Evolutionary conservation across 1,140 invertebrate genomes (phyloP).

Genomic region (Brachionus koreanus): DNA sequence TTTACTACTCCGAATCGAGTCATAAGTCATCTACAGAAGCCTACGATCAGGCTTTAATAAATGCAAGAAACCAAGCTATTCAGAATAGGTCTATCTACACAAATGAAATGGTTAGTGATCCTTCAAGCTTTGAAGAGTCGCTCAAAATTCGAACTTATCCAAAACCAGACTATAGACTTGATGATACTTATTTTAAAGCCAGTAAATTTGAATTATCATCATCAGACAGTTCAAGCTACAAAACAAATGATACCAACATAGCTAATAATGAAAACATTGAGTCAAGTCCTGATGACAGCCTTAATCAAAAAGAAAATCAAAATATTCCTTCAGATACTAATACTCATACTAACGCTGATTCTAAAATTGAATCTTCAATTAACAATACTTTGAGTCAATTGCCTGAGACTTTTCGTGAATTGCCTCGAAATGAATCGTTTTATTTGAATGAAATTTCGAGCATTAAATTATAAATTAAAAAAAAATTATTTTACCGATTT

Average conservation of each 20-base stretch:
- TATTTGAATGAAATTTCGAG: constrained; percentile 43
- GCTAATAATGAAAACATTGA: background rate
- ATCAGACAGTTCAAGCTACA: background rate
- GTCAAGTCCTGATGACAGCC: background rate
- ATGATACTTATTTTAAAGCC: constrained; percentile 7
- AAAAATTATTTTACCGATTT: constrained; percentile 13
- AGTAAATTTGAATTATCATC: constrained; percentile 22
- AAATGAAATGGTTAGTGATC: background rate
- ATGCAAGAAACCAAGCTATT: constrained; percentile 16
- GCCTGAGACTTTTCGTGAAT: background rate
- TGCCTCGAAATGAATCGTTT: constrained; percentile 43
- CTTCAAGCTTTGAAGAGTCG: background rate
- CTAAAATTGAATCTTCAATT: background rate
- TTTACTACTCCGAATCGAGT: constrained; percentile 27
- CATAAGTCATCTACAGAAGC: constrained; percentile 20
- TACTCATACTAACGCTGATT: background rate
- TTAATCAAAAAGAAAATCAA: background rate
- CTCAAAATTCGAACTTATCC: background rate
- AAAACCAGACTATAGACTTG: background rate
- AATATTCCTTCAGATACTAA: background rate
- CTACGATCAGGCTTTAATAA: constrained; percentile 29
- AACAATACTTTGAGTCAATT: constrained; percentile 9
- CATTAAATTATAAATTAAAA: constrained; percentile 11
- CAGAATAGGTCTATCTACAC: background rate
- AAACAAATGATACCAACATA: constrained; percentile 21